phyloP scores from a whole-genome alignment of 2,797 vertebrate genomes.

The Mormyrops boulengeri region DNA sequence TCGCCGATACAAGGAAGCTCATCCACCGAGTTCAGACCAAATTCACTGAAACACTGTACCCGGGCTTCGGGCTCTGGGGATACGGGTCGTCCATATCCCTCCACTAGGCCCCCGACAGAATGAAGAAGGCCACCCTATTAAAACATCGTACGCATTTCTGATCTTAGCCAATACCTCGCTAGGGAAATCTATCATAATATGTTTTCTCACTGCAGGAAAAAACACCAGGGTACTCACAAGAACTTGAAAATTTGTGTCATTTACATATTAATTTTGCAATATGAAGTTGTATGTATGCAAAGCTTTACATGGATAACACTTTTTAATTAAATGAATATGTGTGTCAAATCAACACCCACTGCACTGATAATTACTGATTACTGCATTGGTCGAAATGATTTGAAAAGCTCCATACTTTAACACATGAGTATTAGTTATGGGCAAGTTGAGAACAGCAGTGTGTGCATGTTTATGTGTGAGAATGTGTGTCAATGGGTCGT shows the following conservation, averaged over 20 bases:
- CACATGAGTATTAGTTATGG: not conserved
- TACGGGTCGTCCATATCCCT: constrained; percentile 53
- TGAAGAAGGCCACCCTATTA: not conserved
- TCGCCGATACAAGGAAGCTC: constrained; percentile 60
- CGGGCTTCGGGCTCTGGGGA: constrained; percentile 72
- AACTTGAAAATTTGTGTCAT: not conserved
- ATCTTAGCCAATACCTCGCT: not conserved
- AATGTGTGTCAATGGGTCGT: not conserved
- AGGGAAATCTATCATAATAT: not conserved
- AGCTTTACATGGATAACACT: not conserved
- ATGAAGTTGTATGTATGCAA: not conserved
- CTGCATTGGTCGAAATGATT: not conserved
- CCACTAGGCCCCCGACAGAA: constrained; percentile 16
- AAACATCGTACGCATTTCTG: not conserved
- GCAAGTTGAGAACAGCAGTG: not conserved
- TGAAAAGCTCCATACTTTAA: not conserved
- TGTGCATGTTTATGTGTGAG: not conserved
- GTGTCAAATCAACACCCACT: not conserved
- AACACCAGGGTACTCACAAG: not conserved
- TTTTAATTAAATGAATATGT: not conserved
- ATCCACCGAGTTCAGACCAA: constrained; percentile 58
- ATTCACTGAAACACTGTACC: constrained; percentile 65
- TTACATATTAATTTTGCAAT: not conserved
- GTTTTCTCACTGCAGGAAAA: not conserved
- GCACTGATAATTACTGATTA: not conserved